Percentiles rank a stretch among this genome's conserved stretches.
Evolutionary conservation across 2,888 invertebrate species (phyloP).

Genomic region (Dione juno): DNA sequence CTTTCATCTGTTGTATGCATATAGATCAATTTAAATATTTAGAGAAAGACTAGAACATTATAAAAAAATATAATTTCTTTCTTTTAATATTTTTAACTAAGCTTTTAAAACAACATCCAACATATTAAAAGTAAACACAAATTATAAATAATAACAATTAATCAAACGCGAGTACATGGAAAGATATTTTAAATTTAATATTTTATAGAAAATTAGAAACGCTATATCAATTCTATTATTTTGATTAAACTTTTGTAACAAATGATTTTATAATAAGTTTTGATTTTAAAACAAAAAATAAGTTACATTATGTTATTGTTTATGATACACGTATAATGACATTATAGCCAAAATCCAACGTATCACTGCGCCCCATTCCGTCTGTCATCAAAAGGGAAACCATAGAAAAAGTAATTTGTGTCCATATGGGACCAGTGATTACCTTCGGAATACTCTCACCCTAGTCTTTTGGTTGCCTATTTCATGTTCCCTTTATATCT

Average conservation of each 20-base stretch:
- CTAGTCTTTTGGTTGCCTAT: conserved; percentile 74
- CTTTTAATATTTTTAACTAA: background rate
- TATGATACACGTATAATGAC: conserved; percentile 51
- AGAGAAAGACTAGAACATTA: background rate
- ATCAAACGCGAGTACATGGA: too few relatives aligned
- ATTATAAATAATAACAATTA: too few relatives aligned
- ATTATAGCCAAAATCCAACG: conserved; percentile 34
- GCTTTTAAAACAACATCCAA: too few relatives aligned
- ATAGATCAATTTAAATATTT: conserved; percentile 31
- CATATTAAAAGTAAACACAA: too few relatives aligned
- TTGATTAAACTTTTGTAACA: too few relatives aligned
- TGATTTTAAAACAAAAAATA: background rate
- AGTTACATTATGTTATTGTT: conserved; percentile 41
- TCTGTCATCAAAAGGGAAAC: conserved; percentile 73
- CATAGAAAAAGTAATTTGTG: conserved; percentile 80
- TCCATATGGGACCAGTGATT: conserved; percentile 82
- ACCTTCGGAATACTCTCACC: conserved; percentile 75
- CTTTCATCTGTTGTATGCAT: conserved; percentile 49
- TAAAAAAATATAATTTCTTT: background rate
- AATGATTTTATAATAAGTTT: too few relatives aligned
- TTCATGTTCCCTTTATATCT: conserved; percentile 63
- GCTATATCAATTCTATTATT: too few relatives aligned
- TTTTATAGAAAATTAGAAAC: too few relatives aligned
- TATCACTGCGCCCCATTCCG: conserved; percentile 64
- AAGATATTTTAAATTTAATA: too few relatives aligned